phyloP scores from a whole-genome alignment of 2,797 vertebrate species.

The Sciurus carolinensis region DNA sequence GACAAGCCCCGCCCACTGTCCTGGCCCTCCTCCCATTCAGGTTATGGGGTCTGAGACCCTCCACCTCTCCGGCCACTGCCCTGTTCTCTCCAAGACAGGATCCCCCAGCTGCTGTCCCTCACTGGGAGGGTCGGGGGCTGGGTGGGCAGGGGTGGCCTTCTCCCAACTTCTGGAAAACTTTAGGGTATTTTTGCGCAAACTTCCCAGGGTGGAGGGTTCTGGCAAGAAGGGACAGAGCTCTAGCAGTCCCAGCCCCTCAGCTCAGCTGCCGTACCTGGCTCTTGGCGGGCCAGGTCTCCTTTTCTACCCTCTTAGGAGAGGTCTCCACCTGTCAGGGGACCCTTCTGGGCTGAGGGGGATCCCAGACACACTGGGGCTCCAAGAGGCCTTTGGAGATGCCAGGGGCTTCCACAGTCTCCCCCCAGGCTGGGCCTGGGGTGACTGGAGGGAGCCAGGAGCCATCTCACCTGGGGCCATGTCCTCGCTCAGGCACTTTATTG shows the following conservation, averaged over 20 bases:
- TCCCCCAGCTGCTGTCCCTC: not conserved
- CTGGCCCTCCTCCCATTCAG: not conserved
- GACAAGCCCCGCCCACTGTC: not conserved
- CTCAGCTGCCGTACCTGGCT: conserved; percentile 72
- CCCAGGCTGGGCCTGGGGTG: not conserved
- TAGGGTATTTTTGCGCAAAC: conserved; percentile 53
- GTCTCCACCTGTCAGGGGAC: conserved; percentile 20
- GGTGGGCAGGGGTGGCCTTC: not conserved
- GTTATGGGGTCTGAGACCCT: conserved; percentile 1
- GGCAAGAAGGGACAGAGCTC: not conserved
- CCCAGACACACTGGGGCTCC: not conserved
- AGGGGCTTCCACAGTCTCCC: not conserved
- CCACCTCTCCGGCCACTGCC: not conserved
- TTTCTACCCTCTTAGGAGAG: conserved; percentile 20
- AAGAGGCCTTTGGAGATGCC: not conserved
- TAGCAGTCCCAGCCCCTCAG: not conserved
- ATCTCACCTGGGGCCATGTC: not conserved
- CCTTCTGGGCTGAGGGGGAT: not conserved
- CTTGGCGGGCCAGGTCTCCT: conserved; percentile 50
- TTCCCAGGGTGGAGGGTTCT: not conserved
- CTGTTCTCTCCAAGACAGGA: not conserved
- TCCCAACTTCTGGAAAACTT: conserved; percentile 1
- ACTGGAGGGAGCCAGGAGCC: not conserved
- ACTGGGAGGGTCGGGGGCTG: not conserved
- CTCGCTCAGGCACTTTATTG: conserved; percentile 76